phyloP scores from a whole-genome alignment of 2,888 invertebrate species.

The Maniola hyperantus region DNA sequence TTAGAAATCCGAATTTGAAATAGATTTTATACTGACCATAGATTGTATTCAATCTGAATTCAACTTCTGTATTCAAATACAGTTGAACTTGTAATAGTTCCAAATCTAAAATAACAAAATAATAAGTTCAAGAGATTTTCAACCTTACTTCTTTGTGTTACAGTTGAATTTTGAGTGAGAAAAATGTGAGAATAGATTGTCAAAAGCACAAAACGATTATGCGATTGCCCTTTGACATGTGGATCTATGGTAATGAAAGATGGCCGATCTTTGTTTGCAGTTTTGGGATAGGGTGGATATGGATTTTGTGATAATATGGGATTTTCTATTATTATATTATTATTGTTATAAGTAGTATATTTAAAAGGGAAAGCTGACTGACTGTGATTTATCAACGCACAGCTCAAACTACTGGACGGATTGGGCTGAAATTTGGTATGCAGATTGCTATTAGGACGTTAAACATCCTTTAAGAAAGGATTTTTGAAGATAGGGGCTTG shows the following conservation, averaged over 20 bases:
- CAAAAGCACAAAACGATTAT: constrained; percentile 46
- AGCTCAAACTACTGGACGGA: no score
- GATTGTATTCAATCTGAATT: background rate
- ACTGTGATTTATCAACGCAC: no score
- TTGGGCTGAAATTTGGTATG: no score
- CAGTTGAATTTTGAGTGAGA: constrained; percentile 4
- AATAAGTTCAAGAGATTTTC: background rate
- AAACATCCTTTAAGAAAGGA: no score
- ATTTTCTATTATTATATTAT: background rate
- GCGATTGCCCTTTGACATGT: constrained; percentile 51
- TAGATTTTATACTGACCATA: constrained; percentile 14
- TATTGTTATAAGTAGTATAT: background rate
- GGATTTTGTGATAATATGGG: background rate
- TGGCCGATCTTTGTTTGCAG: constrained; percentile 38
- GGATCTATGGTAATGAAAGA: constrained; percentile 48
- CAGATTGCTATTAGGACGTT: no score
- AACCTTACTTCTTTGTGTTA: background rate
- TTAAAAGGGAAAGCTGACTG: background rate
- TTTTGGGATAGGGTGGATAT: constrained; percentile 27
- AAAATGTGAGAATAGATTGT: constrained; percentile 39
- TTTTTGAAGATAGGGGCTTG: no score
- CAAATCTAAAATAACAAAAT: background rate
- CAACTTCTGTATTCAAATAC: background rate
- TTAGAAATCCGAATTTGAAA: constrained; percentile 9
- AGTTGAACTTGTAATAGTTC: background rate